These are phyloP conservation scores for Hemicrepidius hirtus DNA, from an alignment of 2,888 invertebrate genomes.

Conservation along the genomic window DNA sequence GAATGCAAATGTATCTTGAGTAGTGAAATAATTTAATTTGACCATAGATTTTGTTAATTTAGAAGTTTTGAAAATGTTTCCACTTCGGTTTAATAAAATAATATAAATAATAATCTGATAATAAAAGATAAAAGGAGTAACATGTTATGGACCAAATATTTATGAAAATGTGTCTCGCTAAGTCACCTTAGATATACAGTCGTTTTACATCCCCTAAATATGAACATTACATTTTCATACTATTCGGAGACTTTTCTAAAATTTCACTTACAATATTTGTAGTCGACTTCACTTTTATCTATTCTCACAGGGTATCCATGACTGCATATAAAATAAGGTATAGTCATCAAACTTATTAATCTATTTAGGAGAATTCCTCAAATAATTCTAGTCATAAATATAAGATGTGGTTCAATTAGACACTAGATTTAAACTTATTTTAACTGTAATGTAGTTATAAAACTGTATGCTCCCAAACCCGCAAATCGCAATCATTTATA, in stretches of 20 bases:
- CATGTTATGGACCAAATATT: constrained; percentile 17
- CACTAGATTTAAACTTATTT: constrained; percentile 14
- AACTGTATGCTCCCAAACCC: constrained; percentile 31
- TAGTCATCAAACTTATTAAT: constrained; percentile 21
- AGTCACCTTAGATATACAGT: constrained; percentile 7
- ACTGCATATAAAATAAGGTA: constrained; percentile 25
- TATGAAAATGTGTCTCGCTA: constrained; percentile 14
- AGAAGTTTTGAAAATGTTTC: no score
- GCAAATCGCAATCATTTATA: not conserved
- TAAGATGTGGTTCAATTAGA: constrained; percentile 21
- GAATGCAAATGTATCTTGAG: no score
- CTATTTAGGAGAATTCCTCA: constrained; percentile 22
- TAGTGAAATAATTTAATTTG: no score
- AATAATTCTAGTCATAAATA: constrained; percentile 31
- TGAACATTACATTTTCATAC: not conserved
- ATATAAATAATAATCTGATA: not conserved
- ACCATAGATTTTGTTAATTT: no score
- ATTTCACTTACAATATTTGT: not conserved
- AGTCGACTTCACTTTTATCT: constrained; percentile 17
- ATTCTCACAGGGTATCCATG: constrained; percentile 31
- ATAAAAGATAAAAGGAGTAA: not conserved
- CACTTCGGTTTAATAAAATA: no score
- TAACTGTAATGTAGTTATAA: constrained; percentile 30
- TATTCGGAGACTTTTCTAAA: not conserved
- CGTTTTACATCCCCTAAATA: not conserved